Percentiles rank a stretch among this genome's conserved stretches.
Evolutionary conservation across 2,888 invertebrate genomes (phyloP).

Genomic region (Euproctis similis): DNA sequence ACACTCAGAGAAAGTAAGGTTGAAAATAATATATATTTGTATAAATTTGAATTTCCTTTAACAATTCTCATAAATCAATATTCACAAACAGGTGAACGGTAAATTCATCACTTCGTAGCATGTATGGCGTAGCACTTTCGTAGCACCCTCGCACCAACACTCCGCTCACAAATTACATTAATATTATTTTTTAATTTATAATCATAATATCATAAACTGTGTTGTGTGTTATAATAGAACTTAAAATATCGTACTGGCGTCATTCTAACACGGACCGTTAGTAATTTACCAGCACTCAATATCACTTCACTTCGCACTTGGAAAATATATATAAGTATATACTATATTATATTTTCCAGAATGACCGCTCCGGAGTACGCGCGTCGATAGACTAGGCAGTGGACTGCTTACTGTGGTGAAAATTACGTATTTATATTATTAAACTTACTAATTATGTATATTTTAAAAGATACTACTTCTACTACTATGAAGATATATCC

Average conservation of each 20-base stretch:
- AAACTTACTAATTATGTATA: slow-evolving; percentile 54
- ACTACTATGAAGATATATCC: slow-evolving; percentile 37
- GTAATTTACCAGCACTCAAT: slow-evolving; percentile 40
- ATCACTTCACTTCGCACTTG: slow-evolving; percentile 55
- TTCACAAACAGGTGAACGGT: too few species aligned
- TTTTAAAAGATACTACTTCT: slow-evolving; percentile 42
- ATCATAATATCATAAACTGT: slow-evolving; percentile 16
- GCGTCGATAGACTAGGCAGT: slow-evolving; percentile 46
- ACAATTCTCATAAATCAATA: too few species aligned
- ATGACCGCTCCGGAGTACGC: slow-evolving; percentile 48
- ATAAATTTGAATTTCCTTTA: too few species aligned
- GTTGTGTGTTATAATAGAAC: slow-evolving; percentile 32
- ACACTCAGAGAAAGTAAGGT: too few species aligned
- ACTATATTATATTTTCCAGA: slow-evolving; percentile 36
- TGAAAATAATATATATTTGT: too few species aligned
- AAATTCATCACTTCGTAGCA: slow-evolving; percentile 32
- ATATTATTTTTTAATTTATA: slow-evolving; percentile 9
- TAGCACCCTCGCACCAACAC: slow-evolving; percentile 33
- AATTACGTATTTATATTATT: slow-evolving; percentile 56
- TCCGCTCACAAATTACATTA: slow-evolving; percentile 24
- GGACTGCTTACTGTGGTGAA: slow-evolving; percentile 20
- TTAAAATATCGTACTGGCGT: slow-evolving; percentile 47
- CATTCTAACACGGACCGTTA: slow-evolving; percentile 63
- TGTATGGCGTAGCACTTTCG: slow-evolving; percentile 38
- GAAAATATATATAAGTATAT: too few species aligned